Evolutionary conservation across 2,888 invertebrate species (phyloP), one percentile per base, ranked within the genome.

Genomic region (Netelia virgata): DNA sequence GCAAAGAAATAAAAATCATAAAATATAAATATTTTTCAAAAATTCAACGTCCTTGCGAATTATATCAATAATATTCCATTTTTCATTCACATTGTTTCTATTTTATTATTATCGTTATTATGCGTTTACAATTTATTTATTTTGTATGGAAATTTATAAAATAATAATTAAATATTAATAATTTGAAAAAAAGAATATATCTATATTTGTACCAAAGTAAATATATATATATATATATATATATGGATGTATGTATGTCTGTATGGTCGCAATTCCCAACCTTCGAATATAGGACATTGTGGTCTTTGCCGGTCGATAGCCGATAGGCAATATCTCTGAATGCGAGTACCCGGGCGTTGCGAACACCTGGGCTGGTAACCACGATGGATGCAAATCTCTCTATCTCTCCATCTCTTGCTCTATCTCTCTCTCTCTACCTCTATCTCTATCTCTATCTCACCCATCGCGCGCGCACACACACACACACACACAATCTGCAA

Each of bases 221-320:
- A n/a, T n/a, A n/a, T n/a, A n/a, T n/a, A n/a, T n/a, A n/a, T n/a
- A n/a, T n/a, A n/a, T n/a, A n/a, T n/a, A n/a, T n/a, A n/a, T 61
- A 23, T 28, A 16, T 28, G 18, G 16, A 10, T 61, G 6, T 61
- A 16, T 28, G 18, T 23, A 28, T 61, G 16, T 16, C 5, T 16
- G 10, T 23, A 28, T n/a, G 18, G 3, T 28, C 28, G 28, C 28
- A 28, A 28, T 28, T 28, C 28, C 28, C 28, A 28, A 28, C 28
- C 28, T 28, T 28, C 3, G 28, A 14, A 61, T 61, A 14, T 61
- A 23, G 11, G 61, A 28, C n/a, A 20, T 61, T 61, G 23, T 61
- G n/a, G 23, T 28, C 20, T 16, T 79, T 72, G 66, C 69, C 61
- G 77, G 61, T 77, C 77, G 69, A 77, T 77, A 69, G 69, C 53